Evolutionary conservation across 2,888 invertebrate species (phyloP).

Genomic region (Tipula helvola): DNA sequence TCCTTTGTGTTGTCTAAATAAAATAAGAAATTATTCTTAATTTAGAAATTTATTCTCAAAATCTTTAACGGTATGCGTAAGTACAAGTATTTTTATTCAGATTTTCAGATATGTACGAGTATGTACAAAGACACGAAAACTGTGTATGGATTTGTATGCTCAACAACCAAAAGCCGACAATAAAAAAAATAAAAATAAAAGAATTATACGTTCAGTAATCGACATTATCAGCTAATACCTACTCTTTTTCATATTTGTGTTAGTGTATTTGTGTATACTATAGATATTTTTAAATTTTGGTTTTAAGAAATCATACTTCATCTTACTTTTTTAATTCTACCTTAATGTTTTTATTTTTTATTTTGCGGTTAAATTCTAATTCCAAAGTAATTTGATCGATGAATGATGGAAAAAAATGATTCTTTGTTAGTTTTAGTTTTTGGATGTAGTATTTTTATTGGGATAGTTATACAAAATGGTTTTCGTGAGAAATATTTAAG

Average conservation of each 20-base stretch:
- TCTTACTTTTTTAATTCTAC: not conserved
- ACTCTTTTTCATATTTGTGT: not conserved
- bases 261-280: not conserved
- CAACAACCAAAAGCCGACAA: not conserved
- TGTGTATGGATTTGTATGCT: not conserved
- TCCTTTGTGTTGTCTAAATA: constrained; percentile 4
- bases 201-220: not conserved
- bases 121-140: not conserved
- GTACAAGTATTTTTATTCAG: not conserved
- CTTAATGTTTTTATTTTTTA: not conserved
- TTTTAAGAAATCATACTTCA: not conserved
- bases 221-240: not conserved
- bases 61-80: not conserved
- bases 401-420: not conserved
- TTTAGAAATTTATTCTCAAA: not conserved
- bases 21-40: constrained; percentile 4
- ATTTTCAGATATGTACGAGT: not conserved
- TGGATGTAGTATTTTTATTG: not conserved
- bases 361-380: constrained; percentile 4
- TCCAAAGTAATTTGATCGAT: constrained; percentile 4
- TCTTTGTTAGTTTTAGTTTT: constrained; percentile 4
- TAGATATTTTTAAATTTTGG: not conserved
- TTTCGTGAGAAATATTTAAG: constrained; percentile 4
- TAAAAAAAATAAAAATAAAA: not conserved
- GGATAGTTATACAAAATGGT: not conserved